Conservation (phyloP, 2,888 invertebrate species). For the Proisotoma minuta region DNA sequence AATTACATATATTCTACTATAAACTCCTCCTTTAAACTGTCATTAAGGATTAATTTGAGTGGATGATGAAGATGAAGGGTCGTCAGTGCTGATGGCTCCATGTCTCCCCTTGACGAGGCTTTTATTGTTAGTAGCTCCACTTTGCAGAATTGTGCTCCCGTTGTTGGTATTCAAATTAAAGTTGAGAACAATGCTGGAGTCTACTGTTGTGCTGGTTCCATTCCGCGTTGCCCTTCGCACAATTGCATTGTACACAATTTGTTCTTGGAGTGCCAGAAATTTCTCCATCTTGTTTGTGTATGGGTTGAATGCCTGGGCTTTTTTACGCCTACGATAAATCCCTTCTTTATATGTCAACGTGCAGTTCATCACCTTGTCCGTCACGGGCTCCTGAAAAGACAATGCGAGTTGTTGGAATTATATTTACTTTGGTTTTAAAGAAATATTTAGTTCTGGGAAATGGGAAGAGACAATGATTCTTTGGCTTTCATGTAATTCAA, state of each 20-base stretch:
- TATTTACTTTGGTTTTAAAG: no score
- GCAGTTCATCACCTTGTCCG: conserved; percentile 56
- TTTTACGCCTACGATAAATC: conserved; percentile 66
- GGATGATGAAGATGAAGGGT: no score
- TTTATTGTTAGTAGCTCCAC: not conserved
- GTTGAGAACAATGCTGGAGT: not conserved
- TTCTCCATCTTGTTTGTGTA: conserved; percentile 62
- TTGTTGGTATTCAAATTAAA: not conserved
- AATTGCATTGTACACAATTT: conserved; percentile 56
- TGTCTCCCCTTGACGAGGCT: not conserved
- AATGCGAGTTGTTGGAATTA: no score
- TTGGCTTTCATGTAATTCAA: no score
- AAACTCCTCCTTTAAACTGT: no score
- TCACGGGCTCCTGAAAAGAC: conserved; percentile 44
- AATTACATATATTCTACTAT: no score
- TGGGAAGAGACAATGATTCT: no score
- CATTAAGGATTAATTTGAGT: no score
- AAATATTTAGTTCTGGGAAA: no score
- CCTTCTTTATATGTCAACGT: conserved; percentile 63
- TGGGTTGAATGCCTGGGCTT: conserved; percentile 63
- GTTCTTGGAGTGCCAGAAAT: conserved; percentile 54
- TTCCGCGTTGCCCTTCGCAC: conserved; percentile 16
- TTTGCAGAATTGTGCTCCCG: not conserved
- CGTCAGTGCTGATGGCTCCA: not conserved
- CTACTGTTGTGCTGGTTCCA: not conserved